Evolutionary conservation across 1,140 invertebrate genomes (phyloP).

Genomic region (Atta texana): DNA sequence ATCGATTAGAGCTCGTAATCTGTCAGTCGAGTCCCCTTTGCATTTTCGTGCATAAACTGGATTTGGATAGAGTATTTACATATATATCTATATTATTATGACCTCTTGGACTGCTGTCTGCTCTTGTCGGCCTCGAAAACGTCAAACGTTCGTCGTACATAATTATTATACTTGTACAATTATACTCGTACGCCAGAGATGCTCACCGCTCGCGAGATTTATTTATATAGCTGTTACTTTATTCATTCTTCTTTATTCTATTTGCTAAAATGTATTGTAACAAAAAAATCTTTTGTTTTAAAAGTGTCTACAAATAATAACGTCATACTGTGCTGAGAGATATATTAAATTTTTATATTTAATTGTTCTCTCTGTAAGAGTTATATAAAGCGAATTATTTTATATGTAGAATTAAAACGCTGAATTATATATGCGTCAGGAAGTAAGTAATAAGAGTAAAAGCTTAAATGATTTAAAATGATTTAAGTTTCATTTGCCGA

Average conservation of each 20-base stretch:
- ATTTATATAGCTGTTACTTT: background rate
- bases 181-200: constrained; percentile 65
- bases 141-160: constrained; percentile 67
- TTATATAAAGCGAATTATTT: background rate
- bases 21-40: constrained; percentile 68
- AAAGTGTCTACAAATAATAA: background rate
- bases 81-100: constrained; percentile 63
- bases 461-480: constrained; percentile 15
- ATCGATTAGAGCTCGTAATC: constrained; percentile 70
- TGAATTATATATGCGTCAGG: background rate
- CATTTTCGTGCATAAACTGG: constrained; percentile 78
- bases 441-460: background rate
- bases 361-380: constrained; percentile 7
- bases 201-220: constrained; percentile 68
- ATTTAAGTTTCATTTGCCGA: constrained; percentile 11
- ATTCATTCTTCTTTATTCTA: background rate
- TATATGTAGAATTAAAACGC: background rate
- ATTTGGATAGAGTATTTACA: constrained; percentile 70
- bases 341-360: background rate
- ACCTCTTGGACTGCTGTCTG: constrained; percentile 75
- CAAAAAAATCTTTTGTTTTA: background rate
- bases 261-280: background rate
- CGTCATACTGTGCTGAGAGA: background rate
- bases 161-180: constrained; percentile 60
- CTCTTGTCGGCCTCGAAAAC: constrained; percentile 69